These are phyloP conservation scores for Cataglyphis livida DNA, from an alignment of 2,888 invertebrate genomes.

Conservation along the genomic window DNA sequence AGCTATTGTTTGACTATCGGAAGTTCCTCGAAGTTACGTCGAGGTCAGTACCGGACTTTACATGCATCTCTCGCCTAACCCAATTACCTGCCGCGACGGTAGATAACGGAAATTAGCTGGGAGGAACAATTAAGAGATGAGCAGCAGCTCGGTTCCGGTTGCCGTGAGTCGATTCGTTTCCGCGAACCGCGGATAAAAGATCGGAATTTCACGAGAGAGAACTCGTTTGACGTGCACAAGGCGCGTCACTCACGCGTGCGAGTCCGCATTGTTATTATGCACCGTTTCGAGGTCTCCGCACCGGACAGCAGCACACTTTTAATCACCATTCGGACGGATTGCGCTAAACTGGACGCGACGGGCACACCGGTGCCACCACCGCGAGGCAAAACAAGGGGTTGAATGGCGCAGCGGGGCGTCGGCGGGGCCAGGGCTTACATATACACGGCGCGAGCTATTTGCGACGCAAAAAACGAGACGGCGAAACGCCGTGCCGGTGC, in stretches of 20 bases:
- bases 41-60: constrained; percentile 44
- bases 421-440: constrained; percentile 46
- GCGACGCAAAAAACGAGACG: constrained; percentile 57
- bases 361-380: constrained; percentile 49
- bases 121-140: neutral
- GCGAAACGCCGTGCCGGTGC: constrained; percentile 45
- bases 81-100: constrained; percentile 27
- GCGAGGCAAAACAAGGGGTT: constrained; percentile 77
- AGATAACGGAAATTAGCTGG: constrained; percentile 26
- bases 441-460: constrained; percentile 65
- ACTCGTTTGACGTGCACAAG: neutral
- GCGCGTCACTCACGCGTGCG: neutral
- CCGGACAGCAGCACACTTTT: constrained; percentile 76
- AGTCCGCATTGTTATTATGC: constrained; percentile 68
- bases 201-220: neutral
- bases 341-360: constrained; percentile 73
- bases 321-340: constrained; percentile 79
- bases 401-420: constrained; percentile 72
- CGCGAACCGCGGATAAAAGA: neutral
- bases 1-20: constrained; percentile 36
- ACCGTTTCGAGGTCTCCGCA: constrained; percentile 63
- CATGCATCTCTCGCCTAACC: constrained; percentile 26
- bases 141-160: constrained; percentile 12
- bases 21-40: constrained; percentile 35
- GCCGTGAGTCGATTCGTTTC: neutral